Evolutionary conservation across 2,113 vertebrate genomes (phyloP).

Genomic region (Actinemys pallida): DNA sequence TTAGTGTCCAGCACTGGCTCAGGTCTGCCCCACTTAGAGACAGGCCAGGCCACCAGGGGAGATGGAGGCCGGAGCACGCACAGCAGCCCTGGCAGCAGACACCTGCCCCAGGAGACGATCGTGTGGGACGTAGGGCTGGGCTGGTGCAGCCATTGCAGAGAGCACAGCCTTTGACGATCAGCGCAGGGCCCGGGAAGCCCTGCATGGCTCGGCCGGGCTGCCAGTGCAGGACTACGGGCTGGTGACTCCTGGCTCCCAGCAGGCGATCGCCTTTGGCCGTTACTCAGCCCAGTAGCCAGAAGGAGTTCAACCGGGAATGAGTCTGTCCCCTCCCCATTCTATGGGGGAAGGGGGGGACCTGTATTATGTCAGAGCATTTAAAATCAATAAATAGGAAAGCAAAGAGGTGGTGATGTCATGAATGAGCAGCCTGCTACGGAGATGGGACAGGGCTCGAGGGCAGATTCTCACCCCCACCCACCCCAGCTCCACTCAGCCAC

Average conservation of each 20-base stretch:
- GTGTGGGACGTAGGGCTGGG: background rate
- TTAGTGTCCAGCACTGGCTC: background rate
- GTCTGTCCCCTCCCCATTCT: background rate
- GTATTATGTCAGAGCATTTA: background rate
- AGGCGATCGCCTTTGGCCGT: no score
- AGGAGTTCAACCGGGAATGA: background rate
- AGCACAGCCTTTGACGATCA: no score
- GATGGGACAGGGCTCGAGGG: background rate
- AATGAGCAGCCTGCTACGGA: background rate
- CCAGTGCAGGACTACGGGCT: no score
- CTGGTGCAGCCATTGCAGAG: background rate
- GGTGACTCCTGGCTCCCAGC: background rate
- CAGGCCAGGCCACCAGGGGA: background rate
- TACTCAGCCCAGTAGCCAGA: no score
- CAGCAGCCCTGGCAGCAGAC: background rate
- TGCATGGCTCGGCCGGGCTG: no score
- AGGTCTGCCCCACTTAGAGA: no score
- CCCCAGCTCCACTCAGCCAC: no score
- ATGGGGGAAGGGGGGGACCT: background rate
- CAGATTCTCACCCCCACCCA: no score
- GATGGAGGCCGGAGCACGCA: background rate
- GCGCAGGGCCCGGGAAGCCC: no score
- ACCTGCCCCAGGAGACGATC: background rate
- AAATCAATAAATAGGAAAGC: slow-evolving; percentile 60
- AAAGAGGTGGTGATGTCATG: background rate